Evolutionary conservation across 1,140 invertebrate species (phyloP).

Genomic region (Drosophila miranda): DNA sequence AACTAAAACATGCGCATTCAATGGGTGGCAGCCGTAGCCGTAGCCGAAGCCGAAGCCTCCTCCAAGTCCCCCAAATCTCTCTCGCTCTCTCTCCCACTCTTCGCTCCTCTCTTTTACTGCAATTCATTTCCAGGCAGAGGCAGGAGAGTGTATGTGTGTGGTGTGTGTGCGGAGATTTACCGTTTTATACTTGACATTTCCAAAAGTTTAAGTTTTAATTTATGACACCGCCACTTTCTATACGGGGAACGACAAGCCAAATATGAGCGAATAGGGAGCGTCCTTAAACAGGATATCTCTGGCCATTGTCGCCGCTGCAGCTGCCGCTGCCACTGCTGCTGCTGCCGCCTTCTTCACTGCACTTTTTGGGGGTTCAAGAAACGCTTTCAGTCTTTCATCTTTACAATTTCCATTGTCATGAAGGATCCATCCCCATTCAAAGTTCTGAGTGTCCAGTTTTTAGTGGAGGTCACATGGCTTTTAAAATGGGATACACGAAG

Average conservation of each 20-base stretch:
- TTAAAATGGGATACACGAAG: background rate
- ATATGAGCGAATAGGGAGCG: constrained; percentile 65
- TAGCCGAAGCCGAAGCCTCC: constrained; percentile 7
- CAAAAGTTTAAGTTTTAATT: constrained; percentile 82
- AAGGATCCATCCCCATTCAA: constrained; percentile 3
- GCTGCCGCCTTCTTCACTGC: constrained; percentile 6
- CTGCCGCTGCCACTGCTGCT: no score
- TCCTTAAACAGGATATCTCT: constrained; percentile 72
- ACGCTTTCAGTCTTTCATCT: background rate
- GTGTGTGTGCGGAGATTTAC: constrained; percentile 78
- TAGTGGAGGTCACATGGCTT: background rate
- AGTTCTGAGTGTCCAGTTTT: constrained; percentile 20
- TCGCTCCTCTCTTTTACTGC: constrained; percentile 44
- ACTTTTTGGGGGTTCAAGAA: constrained; percentile 3
- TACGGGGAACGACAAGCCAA: constrained; percentile 67
- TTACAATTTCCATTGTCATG: background rate
- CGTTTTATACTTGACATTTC: constrained; percentile 82
- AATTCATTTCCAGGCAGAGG: constrained; percentile 63
- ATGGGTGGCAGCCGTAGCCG: constrained; percentile 37
- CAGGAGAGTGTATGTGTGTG: constrained; percentile 43
- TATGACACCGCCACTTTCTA: constrained; percentile 82
- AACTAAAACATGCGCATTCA: constrained; percentile 80
- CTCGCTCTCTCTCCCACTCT: constrained; percentile 1
- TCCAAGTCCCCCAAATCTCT: constrained; percentile 3
- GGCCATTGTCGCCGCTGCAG: constrained; percentile 57